Evolutionary conservation across 2,888 invertebrate genomes (phyloP), one percentile per base, ranked within the genome.

Genomic region (Schizotus pectinicornis): DNA sequence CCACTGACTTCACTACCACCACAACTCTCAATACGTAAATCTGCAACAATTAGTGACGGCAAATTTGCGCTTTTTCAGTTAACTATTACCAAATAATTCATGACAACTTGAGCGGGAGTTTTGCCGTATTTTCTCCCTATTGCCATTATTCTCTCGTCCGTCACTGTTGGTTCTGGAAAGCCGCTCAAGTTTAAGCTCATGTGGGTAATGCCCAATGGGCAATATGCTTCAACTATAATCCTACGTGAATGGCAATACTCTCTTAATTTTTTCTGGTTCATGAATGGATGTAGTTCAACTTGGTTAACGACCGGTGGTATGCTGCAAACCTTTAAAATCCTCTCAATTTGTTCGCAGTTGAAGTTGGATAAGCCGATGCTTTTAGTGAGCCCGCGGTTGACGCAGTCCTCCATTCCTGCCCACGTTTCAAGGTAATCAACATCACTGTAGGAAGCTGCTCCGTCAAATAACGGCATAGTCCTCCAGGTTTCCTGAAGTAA

Each of bases 1-100:
- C 92, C 9, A 92, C 90, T 0, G 92, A 92, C 76, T 94, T 95
- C 0, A 94, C 94, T 62, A 94, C 91, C 9, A 91, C 90, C 31
- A 66, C 56, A 42, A 78, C 71, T 1, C 78, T 75, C 47, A 75
- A 61, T 35, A 66, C 22, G 22, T 5, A 65, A n/a, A 74, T 50
- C 74, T 74, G 45, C 1, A 39, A 9, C 14, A 47, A 36, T 12
- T 13, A 35, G 7, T 39, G 9, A 7, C 13, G 9, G 22, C 12
- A 9, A 3, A 39, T 6, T 12, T 39, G 39, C 7, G 45, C n/a
- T n/a, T 43, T 22, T 22, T 22, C n/a, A 38, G 7, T 7, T 36
- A 14, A 38, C 37, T 14, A 11, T 80, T 75, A 88, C 89, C 82
- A 89, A 77, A 77, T 86, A 89, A 74, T 87, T 81, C 13, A 89